Conservation (phyloP, 2,888 invertebrate genomes). For the Leptothorax acervorum region DNA sequence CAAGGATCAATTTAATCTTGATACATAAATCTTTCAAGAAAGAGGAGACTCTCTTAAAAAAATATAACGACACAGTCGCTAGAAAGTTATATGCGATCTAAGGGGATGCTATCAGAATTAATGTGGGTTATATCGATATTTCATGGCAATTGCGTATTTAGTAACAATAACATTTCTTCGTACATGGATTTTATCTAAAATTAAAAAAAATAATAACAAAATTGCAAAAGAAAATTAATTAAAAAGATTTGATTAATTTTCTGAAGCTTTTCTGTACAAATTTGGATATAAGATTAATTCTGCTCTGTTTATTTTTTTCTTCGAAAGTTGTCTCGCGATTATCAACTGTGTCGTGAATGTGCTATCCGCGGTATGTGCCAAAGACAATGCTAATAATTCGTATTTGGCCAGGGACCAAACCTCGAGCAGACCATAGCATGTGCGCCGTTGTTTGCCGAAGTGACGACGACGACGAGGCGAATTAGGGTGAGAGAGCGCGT, state of each 20-base stretch:
- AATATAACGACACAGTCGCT: not conserved
- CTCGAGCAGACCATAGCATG: constrained; percentile 76
- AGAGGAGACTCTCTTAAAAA: not conserved
- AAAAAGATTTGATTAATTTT: not conserved
- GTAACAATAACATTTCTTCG: not conserved
- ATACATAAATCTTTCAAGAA: not conserved
- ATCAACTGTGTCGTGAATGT: constrained; percentile 3
- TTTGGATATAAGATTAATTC: not conserved
- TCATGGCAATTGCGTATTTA: not conserved
- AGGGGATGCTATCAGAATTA: not conserved
- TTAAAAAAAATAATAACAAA: not conserved
- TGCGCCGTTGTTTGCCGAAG: constrained; percentile 78
- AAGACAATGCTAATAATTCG: constrained; percentile 78
- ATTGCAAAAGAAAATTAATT: too few species aligned
- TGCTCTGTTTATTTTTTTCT: not conserved
- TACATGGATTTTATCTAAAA: not conserved
- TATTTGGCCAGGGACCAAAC: constrained; percentile 76
- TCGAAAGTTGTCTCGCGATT: constrained; percentile 20
- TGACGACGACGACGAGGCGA: constrained; percentile 67
- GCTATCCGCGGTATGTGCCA: constrained; percentile 51
- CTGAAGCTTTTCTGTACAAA: not conserved
- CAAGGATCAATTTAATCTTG: not conserved
- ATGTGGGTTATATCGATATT: not conserved
- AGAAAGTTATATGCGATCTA: not conserved
- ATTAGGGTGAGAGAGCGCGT: constrained; percentile 69